A percentile compares a stretch with the other conserved stretches of the same genome.
Conservation (phyloP, 2,888 invertebrate species). For the Globia sparganii region DNA sequence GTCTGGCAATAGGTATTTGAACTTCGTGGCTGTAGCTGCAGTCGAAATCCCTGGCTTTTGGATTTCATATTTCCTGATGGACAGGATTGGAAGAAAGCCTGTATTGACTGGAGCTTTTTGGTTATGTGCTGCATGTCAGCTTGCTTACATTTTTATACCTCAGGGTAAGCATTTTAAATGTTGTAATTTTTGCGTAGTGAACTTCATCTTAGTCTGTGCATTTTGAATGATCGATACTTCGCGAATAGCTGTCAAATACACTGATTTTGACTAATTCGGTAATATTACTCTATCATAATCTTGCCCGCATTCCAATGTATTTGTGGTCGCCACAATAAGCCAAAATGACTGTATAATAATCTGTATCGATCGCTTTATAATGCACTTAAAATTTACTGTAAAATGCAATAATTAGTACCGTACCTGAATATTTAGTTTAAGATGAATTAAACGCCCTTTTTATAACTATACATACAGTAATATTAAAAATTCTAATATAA, state of each 20-base stretch:
- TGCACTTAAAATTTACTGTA: background rate
- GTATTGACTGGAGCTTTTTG: slow-evolving; percentile 90
- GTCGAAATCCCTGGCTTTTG: slow-evolving; percentile 93
- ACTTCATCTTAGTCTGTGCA: background rate
- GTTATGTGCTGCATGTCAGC: slow-evolving; percentile 90
- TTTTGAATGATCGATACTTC: background rate
- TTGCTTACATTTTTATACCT: slow-evolving; percentile 89
- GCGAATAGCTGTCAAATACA: background rate
- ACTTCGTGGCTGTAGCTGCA: slow-evolving; percentile 91
- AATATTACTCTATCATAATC: background rate
- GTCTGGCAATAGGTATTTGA: slow-evolving; percentile 91
- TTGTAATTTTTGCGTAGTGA: background rate
- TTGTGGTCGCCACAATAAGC: background rate
- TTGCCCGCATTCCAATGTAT: background rate
- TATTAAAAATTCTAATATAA: background rate
- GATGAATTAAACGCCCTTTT: background rate
- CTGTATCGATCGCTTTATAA: background rate
- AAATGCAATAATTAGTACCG: background rate
- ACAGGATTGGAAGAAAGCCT: slow-evolving; percentile 90
- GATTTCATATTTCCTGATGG: slow-evolving; percentile 90
- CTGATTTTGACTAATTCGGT: background rate
- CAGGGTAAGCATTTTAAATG: slow-evolving; percentile 75
- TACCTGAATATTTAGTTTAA: background rate
- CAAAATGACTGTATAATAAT: background rate
- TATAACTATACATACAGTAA: background rate